Conservation (phyloP, 2,888 invertebrate species). For the Chymomyza caudatula region DNA sequence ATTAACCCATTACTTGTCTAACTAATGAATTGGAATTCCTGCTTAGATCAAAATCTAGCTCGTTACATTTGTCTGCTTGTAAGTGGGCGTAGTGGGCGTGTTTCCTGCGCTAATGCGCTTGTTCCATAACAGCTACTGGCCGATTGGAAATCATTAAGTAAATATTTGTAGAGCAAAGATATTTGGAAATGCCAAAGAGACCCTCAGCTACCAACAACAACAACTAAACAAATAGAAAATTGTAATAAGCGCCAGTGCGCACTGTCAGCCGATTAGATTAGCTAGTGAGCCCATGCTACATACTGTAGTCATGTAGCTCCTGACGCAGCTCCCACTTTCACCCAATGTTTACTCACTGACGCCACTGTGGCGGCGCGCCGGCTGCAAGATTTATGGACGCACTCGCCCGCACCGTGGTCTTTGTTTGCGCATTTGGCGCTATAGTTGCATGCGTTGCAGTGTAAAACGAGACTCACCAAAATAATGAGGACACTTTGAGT, state of each 20-base stretch:
- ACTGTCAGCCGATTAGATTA: slow-evolving; percentile 56
- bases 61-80: not conserved
- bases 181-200: not conserved
- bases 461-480: slow-evolving; percentile 8
- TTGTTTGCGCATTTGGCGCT: slow-evolving; percentile 65
- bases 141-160: slow-evolving; percentile 40
- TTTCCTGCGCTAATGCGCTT: not conserved
- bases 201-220: not conserved
- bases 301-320: not conserved
- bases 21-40: slow-evolving; percentile 23
- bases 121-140: not conserved
- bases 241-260: slow-evolving; percentile 66
- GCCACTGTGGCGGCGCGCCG: slow-evolving; percentile 74
- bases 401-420: slow-evolving; percentile 13
- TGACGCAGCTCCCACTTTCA: slow-evolving; percentile 17
- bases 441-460: slow-evolving; percentile 31
- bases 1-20: not conserved
- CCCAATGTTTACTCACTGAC: slow-evolving; percentile 71
- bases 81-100: not conserved
- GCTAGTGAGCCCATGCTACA: slow-evolving; percentile 20
- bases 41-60: slow-evolving; percentile 18
- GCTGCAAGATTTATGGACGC: slow-evolving; percentile 71
- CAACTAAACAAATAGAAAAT: slow-evolving; percentile 25
- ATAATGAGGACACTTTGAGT: slow-evolving; percentile 69
- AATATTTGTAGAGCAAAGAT: slow-evolving; percentile 36